phyloP scores from a whole-genome alignment of 2,113 vertebrate genomes.

The Oncorhynchus kisutch region DNA sequence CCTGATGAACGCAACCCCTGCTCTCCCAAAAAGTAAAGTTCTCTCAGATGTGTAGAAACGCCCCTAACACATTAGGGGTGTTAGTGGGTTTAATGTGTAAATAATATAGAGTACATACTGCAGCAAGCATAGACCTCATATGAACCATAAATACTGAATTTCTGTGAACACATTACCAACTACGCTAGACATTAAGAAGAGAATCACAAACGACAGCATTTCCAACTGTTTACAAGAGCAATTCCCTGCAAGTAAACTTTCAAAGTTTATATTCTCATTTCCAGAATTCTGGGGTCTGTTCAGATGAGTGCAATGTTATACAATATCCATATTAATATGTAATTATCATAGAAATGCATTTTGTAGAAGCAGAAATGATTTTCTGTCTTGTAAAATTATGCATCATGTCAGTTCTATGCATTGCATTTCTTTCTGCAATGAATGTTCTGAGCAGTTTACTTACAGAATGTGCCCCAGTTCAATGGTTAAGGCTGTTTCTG shows the following conservation, averaged over 20 bases:
- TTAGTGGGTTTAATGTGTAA: constrained; percentile 1
- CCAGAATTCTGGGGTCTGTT: neutral
- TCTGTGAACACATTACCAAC: neutral
- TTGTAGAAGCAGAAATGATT: no score
- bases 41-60: neutral
- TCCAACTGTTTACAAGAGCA: neutral
- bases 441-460: no score
- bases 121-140: neutral
- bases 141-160: neutral
- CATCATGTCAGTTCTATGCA: no score
- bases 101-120: neutral
- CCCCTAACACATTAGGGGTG: neutral
- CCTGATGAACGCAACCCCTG: no score
- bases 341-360: no score
- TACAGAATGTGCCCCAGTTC: no score
- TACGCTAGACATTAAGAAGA: neutral
- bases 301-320: no score
- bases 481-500: no score
- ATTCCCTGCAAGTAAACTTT: neutral
- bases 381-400: no score
- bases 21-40: neutral
- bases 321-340: no score
- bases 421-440: no score
- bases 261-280: neutral
- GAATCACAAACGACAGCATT: neutral